Evolutionary conservation across 2,888 invertebrate species (phyloP), one percentile per base, ranked within the genome.

Genomic region (Lutraria lutraria): DNA sequence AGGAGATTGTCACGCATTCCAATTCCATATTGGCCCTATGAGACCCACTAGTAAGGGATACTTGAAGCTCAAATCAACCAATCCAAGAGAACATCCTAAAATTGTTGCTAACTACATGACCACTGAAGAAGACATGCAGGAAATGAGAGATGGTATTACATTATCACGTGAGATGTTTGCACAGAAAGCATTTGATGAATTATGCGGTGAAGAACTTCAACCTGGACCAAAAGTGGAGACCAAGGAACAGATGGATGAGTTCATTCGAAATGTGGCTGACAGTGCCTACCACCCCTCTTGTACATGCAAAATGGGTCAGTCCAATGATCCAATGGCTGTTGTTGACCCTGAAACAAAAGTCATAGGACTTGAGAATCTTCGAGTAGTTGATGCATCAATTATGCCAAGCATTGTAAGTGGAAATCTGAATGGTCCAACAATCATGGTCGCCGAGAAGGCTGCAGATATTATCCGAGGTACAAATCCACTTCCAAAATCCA

Each of bases 41-140:
- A 97, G 99, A 0, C 98, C 99, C 0, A 98, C 98, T 95, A 98
- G 98, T 88, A 97, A 98, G 10, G 99, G 99, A 0, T 97, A 97
- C 93, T 97, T 99, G 0, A 98, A 98, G 93, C 97, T 99, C 34
- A 97, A 97, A 87, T 98, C 98, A 89, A 96, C 97, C 0, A 98
- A 99, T 97, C 98, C 98, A 0, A 97, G 97, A 34, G 98, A 98
- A 85, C 98, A 98, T 96, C 99, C 99, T 0, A 96, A 98, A 53
- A 98, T 99, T 96, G 98, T 99, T 96, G 98, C 99, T 1, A 98
- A 99, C 95, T 99, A 99, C 96, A 98, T 99, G 90, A 96, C 97
- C 63, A 96, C 97, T 4, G 95, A 97, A 0, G 96, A 97, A 80
- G 98, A 98, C 95, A 96, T 98, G 19, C 84, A 92, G 60, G 96